These are phyloP conservation scores for Epizoanthus ramosus DNA, from an alignment of 92 coral and sea anemone genomes.

Conservation along the genomic window DNA sequence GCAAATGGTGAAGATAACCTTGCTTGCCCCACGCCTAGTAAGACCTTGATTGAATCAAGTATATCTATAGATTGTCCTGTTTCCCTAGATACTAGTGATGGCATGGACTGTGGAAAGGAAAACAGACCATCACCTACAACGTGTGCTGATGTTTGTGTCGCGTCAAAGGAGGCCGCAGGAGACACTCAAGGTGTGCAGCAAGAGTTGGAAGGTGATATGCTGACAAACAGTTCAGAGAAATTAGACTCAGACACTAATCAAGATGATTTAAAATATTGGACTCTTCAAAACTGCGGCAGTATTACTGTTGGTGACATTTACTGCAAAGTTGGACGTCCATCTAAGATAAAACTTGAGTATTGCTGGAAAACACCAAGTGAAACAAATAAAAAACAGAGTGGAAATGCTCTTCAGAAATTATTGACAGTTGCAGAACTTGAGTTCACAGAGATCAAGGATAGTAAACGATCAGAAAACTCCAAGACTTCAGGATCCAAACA, in stretches of 20 bases:
- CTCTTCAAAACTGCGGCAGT: constrained; percentile 67
- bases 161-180: background rate
- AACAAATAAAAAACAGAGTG: constrained; percentile 57
- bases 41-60: background rate
- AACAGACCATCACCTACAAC: constrained; percentile 22
- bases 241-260: background rate
- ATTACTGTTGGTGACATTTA: constrained; percentile 89
- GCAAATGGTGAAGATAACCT: constrained; percentile 6
- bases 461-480: constrained; percentile 39
- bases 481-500: constrained; percentile 48
- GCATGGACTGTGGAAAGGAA: constrained; percentile 39
- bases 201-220: background rate
- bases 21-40: background rate
- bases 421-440: constrained; percentile 81
- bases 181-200: constrained; percentile 10
- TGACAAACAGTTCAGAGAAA: background rate
- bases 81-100: constrained; percentile 7
- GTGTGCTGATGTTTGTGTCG: constrained; percentile 6
- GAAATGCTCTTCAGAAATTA: constrained; percentile 75
- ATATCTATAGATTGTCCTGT: background rate
- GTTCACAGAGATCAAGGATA: constrained; percentile 54
- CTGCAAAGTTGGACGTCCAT: constrained; percentile 81
- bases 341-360: constrained; percentile 83
- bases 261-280: constrained; percentile 64
- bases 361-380: constrained; percentile 61